Evolutionary conservation across 2,888 invertebrate genomes (phyloP).

Genomic region (Cheilosia scutellata): DNA sequence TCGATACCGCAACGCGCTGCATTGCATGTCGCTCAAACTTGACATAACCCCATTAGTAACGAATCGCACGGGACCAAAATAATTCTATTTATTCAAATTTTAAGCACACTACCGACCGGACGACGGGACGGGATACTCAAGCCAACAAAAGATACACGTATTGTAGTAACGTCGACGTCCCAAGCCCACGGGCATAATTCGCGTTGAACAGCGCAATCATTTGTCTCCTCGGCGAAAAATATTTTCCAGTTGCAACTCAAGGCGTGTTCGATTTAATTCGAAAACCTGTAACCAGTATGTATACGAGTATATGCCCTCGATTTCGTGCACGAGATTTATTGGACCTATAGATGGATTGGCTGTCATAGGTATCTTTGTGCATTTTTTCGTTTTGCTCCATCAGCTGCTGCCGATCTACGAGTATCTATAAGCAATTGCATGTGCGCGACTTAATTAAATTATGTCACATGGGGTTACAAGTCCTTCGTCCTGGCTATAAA

Average conservation of each 20-base stretch:
- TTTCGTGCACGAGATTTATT: constrained; percentile 59
- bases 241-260: constrained; percentile 63
- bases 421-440: constrained; percentile 29
- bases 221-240: constrained; percentile 57
- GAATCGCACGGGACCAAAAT: constrained; percentile 48
- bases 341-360: constrained; percentile 36
- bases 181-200: constrained; percentile 47
- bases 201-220: constrained; percentile 65
- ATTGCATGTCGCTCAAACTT: constrained; percentile 66
- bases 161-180: not conserved
- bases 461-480: constrained; percentile 61
- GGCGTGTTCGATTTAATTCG: constrained; percentile 71
- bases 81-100: constrained; percentile 71
- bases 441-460: constrained; percentile 57
- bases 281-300: constrained; percentile 56
- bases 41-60: constrained; percentile 74
- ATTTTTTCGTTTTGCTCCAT: constrained; percentile 8
- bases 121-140: not conserved
- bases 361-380: constrained; percentile 1
- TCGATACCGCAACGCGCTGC: constrained; percentile 46
- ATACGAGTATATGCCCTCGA: constrained; percentile 43
- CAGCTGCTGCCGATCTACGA: constrained; percentile 8
- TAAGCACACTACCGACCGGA: constrained; percentile 30
- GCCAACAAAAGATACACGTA: constrained; percentile 37
- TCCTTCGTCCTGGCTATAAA: constrained; percentile 66